phyloP scores from a whole-genome alignment of 2,888 invertebrate genomes.

The Agrotis puta region DNA sequence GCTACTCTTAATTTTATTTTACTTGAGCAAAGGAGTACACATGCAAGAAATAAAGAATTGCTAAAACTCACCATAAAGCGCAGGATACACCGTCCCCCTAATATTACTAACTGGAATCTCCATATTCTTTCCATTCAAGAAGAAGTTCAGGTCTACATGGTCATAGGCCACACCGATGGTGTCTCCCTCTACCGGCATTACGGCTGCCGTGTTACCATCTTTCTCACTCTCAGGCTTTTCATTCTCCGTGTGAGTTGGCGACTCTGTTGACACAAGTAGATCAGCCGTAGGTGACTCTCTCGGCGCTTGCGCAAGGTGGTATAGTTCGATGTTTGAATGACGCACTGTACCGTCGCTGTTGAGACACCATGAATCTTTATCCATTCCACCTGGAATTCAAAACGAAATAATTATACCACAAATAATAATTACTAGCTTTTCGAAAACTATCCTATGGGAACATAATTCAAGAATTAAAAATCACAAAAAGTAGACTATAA shows the following conservation, averaged over 20 bases:
- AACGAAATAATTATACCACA: background rate
- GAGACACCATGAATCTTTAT: constrained; percentile 98
- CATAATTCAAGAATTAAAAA: too few species aligned
- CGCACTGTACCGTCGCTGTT: constrained; percentile 97
- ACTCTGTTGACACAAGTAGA: constrained; percentile 82
- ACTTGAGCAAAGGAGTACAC: too few species aligned
- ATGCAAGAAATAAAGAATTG: background rate
- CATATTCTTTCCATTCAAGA: constrained; percentile 96
- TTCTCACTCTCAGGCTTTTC: constrained; percentile 81
- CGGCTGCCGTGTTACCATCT: constrained; percentile 70
- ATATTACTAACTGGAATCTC: constrained; percentile 96
- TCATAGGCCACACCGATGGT: constrained; percentile 98
- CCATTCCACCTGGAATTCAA: constrained; percentile 93
- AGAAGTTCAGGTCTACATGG: constrained; percentile 98
- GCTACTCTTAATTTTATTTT: background rate
- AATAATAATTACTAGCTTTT: too few species aligned
- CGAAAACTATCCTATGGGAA: too few species aligned
- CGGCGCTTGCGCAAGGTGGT: constrained; percentile 90
- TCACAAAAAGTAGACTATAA: too few species aligned
- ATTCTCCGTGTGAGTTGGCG: constrained; percentile 76
- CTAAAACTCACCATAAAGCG: constrained; percentile 95
- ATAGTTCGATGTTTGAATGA: constrained; percentile 95
- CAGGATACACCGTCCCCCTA: constrained; percentile 97
- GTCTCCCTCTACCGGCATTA: constrained; percentile 97
- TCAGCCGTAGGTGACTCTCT: constrained; percentile 86